phyloP scores from a whole-genome alignment of 2,797 vertebrate species.

The Cyprinodon diabolis region DNA sequence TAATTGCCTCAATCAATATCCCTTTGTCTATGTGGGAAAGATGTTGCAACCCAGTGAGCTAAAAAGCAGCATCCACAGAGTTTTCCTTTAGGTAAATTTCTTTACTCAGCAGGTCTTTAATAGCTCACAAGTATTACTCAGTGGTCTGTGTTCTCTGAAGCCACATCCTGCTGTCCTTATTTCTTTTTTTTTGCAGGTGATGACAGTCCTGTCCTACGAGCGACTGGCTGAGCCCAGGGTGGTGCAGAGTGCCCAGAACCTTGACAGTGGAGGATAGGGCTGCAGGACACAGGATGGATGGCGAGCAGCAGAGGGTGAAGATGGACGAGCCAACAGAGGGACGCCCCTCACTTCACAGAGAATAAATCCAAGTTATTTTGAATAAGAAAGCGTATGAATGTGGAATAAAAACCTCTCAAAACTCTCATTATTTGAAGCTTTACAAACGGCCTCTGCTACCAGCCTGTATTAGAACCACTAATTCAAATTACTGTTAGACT shows the following conservation, averaged over 20 bases:
- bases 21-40: not conserved
- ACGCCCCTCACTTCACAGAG: conserved; percentile 46
- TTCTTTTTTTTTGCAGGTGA: conserved; percentile 70
- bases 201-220: conserved; percentile 82
- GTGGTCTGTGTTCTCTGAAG: conserved; percentile 39
- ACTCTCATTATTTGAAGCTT: conserved; percentile 20
- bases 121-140: conserved; percentile 23
- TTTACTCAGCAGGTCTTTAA: conserved; percentile 52
- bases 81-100: conserved; percentile 25
- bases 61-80: conserved; percentile 21
- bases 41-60: not conserved
- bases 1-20: not conserved
- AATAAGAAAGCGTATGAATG: conserved; percentile 23
- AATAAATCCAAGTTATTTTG: conserved; percentile 40
- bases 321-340: conserved; percentile 24
- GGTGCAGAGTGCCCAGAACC: conserved; percentile 69
- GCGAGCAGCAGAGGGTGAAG: conserved; percentile 19
- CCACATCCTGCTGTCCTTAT: conserved; percentile 20
- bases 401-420: conserved; percentile 37
- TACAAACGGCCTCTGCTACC: conserved; percentile 15
- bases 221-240: conserved; percentile 77
- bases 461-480: conserved; percentile 20
- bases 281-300: conserved; percentile 11
- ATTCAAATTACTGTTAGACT: conserved; percentile 27
- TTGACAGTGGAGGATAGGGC: conserved; percentile 72